Evolutionary conservation across 2,113 vertebrate species (phyloP).

Genomic region (Spilogale gracilis): DNA sequence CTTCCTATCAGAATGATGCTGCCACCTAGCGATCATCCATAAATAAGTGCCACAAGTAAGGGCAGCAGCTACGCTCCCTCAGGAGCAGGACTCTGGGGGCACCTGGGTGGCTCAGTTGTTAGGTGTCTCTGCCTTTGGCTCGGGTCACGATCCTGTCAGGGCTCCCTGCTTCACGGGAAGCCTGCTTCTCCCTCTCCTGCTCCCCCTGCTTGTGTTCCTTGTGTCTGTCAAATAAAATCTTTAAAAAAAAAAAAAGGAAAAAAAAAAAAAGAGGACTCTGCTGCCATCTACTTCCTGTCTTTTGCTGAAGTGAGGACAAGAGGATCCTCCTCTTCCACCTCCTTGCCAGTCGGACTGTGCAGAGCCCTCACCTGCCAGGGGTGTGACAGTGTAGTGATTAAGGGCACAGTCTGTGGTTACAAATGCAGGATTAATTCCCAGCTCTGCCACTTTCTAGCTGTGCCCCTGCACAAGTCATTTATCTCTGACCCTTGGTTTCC

Average conservation of each 20-base stretch:
- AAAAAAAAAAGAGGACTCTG: not conserved
- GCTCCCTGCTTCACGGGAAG: too few species aligned
- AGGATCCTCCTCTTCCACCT: not conserved
- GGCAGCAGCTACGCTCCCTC: not conserved
- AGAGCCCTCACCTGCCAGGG: not conserved
- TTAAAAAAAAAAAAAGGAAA: too few species aligned
- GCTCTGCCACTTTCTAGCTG: not conserved
- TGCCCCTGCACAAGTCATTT: not conserved
- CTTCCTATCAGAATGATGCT: not conserved
- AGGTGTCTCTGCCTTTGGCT: too few species aligned
- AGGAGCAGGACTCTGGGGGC: too few species aligned
- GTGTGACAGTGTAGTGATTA: not conserved
- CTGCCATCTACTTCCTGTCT: not conserved
- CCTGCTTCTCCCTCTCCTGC: too few species aligned
- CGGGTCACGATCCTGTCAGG: too few species aligned
- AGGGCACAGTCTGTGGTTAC: not conserved
- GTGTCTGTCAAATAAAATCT: too few species aligned
- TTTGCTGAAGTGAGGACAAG: not conserved
- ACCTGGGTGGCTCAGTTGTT: not conserved
- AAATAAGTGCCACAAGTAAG: too few species aligned
- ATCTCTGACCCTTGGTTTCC: not conserved
- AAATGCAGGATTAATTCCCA: not conserved
- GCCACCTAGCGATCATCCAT: conserved; percentile 48
- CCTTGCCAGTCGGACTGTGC: not conserved
- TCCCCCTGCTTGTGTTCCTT: too few species aligned